Conservation (phyloP, 2,797 vertebrate species). For the Aphelocoma californica region DNA sequence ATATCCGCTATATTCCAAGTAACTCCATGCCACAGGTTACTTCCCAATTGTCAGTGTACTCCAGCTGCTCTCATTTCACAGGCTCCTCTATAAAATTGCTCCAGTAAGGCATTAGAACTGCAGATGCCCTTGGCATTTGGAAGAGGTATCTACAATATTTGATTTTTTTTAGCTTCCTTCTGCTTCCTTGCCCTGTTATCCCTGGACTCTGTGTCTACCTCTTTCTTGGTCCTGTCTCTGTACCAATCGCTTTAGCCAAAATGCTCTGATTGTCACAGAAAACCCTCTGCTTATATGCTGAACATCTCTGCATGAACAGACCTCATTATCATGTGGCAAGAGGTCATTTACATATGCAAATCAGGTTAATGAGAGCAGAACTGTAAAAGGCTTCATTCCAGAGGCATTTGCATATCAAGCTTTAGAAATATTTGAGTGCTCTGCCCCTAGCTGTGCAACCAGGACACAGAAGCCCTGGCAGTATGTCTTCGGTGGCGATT, state of each 20-base stretch:
- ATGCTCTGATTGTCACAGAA: not conserved
- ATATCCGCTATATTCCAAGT: not conserved
- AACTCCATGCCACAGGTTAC: conserved; percentile 19
- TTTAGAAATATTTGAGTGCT: conserved; percentile 66
- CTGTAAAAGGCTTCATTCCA: conserved; percentile 65
- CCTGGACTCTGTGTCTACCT: not conserved
- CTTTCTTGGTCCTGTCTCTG: not conserved
- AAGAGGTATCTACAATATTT: not conserved
- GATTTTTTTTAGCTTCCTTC: conserved; percentile 20
- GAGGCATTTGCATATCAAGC: conserved; percentile 66
- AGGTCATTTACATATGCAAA: conserved; percentile 72
- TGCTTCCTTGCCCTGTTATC: not conserved
- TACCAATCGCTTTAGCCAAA: conserved; percentile 36
- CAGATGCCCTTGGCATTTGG: not conserved
- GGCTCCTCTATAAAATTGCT: not conserved
- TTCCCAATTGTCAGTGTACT: not conserved
- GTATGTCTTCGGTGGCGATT: conserved; percentile 53
- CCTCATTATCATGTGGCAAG: conserved; percentile 66
- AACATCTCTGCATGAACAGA: conserved; percentile 61
- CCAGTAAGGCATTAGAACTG: not conserved
- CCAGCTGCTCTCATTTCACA: conserved; percentile 4
- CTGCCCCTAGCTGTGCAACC: conserved; percentile 61
- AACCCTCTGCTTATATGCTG: conserved; percentile 47
- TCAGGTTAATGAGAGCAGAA: conserved; percentile 69
- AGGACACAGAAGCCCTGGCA: conserved; percentile 64